Base-by-base conservation (phyloP, 2,888 invertebrate species). In the Tolmerus cingulatus region DNA sequence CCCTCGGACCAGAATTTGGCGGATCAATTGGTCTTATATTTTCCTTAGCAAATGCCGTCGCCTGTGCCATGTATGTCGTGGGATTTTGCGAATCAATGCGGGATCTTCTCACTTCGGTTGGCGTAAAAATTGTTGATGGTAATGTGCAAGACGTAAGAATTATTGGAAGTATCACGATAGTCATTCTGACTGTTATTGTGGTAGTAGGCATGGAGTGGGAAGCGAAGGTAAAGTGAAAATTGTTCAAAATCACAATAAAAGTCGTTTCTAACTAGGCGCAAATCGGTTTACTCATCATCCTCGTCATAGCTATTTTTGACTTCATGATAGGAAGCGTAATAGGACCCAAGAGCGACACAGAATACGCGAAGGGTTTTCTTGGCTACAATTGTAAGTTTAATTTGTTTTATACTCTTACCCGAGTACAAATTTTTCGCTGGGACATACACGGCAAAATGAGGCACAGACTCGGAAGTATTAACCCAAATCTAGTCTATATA, bases 191-290 rank as follows among this genome's bases (percentile, higher is more conserved):
- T 1, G 94, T 96, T 3, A 97, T 99, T 89, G 98, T 98, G 86
- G 96, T 98, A 87, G 96, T 99, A 88, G 99, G 99, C 66, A 97
- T 99, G 96, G 98, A 98, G 91, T 99, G 98, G 97, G 99, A 99
- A 93, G 97, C 98, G 0, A 98, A 98, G 93, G 96, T 95, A 92
- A 90, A 88, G 5, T 57, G n/a, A 57, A 57, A 57, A 23, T 23
- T 66, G 23, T 66, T 12, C 23, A 19, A 46, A 27, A 66, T 66
- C 19, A 23, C 7, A 23, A 66, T 19, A 66, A 19, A 66, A 66
- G 9, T 12, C 12, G 19, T 23, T 66, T 23, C 23, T 9, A 23
- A 66, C 12, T 91, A 96, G 95, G 97, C 98, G 0, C 98, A 98
- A 94, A 93, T 98, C 86, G 96, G 96, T 7, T 93, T 99, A 57